Base-by-base conservation (phyloP, 2,888 invertebrate genomes). In the Drosophila tripunctata region DNA sequence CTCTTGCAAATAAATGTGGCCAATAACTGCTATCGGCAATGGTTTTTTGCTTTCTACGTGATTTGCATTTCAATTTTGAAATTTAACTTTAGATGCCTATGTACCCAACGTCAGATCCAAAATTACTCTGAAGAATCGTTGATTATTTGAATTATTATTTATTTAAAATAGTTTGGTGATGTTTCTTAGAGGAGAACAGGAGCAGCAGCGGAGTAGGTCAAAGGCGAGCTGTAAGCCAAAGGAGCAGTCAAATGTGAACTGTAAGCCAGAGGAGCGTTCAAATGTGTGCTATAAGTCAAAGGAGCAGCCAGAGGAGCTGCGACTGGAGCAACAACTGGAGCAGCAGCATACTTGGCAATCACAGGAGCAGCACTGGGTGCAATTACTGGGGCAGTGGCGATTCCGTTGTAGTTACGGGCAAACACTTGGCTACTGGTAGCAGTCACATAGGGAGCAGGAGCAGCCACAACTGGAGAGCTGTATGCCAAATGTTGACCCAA, bases 381-480 rank as follows among this genome's bases (percentile, higher is more conserved):
- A 15, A 87, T 22, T 15, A 88, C 54, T 4, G 88, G 87, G 10
- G 78, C 76, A 4, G 75, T 30, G 0, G 86, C 86, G 24, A 87
- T 78, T 0, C 87, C 84, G 75, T 88, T 88, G 70, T 75, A 78
- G 52, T 88, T 88, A 15, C 88, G 69, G 15, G 88, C 86, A 64
- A 88, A 40, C 56, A 79, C 76, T 66, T 88, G 88, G 38, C 82
- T 88, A 10, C 88, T 88, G 40, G 87, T 86, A n/a, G 83, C 81
- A 14, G 81, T 82, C 14, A 82, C 82, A 45, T 66, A 47, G 0
- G 79, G 82, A 40, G 77, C 82, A 15, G 81, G 79, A 21, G 88
- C 85, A 19, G 83, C n/a, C 0, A 84, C 67, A 2, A 81, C 50
- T 0, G 82, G 74, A 14, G 78, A 74, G 2, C 75, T 63, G 3